Base-by-base conservation (phyloP, 1,140 invertebrate genomes). In the Panulirus ornatus region DNA sequence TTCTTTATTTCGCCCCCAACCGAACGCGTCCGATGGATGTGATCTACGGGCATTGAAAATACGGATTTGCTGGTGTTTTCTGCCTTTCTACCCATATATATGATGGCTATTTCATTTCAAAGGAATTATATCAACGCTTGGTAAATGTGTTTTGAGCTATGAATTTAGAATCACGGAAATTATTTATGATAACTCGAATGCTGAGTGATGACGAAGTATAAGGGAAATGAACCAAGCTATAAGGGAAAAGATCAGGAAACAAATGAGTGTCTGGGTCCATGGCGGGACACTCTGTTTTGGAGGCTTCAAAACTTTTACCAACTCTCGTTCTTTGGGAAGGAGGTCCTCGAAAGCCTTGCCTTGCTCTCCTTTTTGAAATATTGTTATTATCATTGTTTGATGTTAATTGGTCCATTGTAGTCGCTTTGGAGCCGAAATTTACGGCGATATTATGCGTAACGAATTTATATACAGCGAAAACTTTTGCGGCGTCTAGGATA, bases 301-400 rank as follows among this genome's bases (percentile, higher is more conserved):
- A 27, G 58, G 58, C 58, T 63, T 63, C 22, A 63, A 63, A 63
- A 63, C 58, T 63, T 63, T 63, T 27, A 63, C 22, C 9, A 63
- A 63, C 58, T 27, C 58, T 3, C 44, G 44, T 47, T 5, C 14
- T 47, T 47, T 47, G n/a, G 22, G 2, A 27, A 27, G 2, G 58
- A 63, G 58, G 58, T 36, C 11, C 11, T 19, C 42, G 47, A 19
- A 27, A 27, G n/a, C 76, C 3, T 79, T 47, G 76, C 5, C 78
- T 58, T 81, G 78, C 47, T 58, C 30, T 51, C 14, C 30, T 81
- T 81, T 73, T 51, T 81, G 58, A 81, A 34, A 81, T 81, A 81
- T 58, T 58, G 51, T 81, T 81, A 81, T 81, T 81, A 81, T 54
- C 78, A 58, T 81, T 81, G 78, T 58, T 58, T 81, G 47, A 81